A percentile compares a stretch with the other conserved stretches of the same genome.
These are phyloP conservation scores for Drosophila leontia DNA, from an alignment of 1,140 invertebrate species.

Conservation along the genomic window DNA sequence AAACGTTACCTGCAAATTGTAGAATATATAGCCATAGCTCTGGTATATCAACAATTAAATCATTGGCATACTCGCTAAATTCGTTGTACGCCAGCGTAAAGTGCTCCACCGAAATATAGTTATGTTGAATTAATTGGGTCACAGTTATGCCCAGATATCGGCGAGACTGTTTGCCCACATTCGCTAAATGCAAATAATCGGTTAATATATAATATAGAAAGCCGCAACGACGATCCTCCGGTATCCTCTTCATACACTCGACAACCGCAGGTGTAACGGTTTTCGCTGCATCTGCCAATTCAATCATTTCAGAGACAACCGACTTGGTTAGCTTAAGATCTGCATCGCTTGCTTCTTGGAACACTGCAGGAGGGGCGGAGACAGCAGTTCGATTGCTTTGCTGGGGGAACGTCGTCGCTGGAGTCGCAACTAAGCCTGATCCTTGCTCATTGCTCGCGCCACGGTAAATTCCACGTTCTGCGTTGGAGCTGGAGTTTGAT, in stretches of 20 bases:
- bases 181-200: conserved; percentile 84
- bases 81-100: conserved; percentile 86
- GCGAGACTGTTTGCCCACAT: conserved; percentile 80
- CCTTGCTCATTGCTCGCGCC: conserved; percentile 26
- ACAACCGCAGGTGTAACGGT: conserved; percentile 33
- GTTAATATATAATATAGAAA: conserved; percentile 76
- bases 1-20: conserved; percentile 87
- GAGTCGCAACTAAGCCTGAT: not conserved
- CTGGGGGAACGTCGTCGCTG: conserved; percentile 5
- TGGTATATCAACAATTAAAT: conserved; percentile 91
- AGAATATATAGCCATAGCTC: conserved; percentile 90
- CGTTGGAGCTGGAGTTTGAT: conserved; percentile 17
- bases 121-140: conserved; percentile 79
- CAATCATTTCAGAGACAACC: conserved; percentile 75
- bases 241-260: conserved; percentile 61
- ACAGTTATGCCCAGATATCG: conserved; percentile 83
- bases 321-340: conserved; percentile 70
- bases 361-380: conserved; percentile 57
- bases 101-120: conserved; percentile 80
- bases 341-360: conserved; percentile 45
- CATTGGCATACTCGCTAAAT: conserved; percentile 87
- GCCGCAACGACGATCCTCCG: conserved; percentile 61
- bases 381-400: conserved; percentile 19
- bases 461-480: conserved; percentile 51
- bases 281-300: conserved; percentile 48